Conservation (phyloP, 2,113 vertebrate genomes). For the Prionailurus bengalensis region DNA sequence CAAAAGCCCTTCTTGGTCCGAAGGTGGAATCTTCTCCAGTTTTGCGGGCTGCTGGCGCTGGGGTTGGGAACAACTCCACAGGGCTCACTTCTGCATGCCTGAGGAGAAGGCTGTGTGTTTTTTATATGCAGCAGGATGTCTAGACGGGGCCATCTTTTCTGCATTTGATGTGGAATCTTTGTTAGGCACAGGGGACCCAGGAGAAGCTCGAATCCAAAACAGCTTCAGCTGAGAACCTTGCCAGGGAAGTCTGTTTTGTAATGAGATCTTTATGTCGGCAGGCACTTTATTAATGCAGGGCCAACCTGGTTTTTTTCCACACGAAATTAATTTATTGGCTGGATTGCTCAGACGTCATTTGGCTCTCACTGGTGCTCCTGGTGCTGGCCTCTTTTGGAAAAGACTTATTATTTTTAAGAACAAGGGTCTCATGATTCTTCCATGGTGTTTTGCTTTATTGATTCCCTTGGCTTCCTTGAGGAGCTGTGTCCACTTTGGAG, state of each 20-base stretch:
- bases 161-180: conserved; percentile 64
- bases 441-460: background rate
- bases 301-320: conserved; percentile 50
- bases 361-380: background rate
- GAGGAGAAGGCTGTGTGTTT: background rate
- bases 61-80: no score
- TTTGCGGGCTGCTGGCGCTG: background rate
- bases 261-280: conserved; percentile 66
- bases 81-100: background rate
- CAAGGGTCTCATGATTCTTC: conserved; percentile 49
- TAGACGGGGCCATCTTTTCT: conserved; percentile 71
- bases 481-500: background rate
- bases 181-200: conserved; percentile 53
- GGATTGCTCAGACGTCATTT: conserved; percentile 51
- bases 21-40: background rate
- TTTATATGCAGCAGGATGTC: conserved; percentile 5
- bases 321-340: conserved; percentile 78
- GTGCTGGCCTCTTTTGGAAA: conserved; percentile 52
- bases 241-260: conserved; percentile 66
- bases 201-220: conserved; percentile 66
- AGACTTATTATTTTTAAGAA: conserved; percentile 59
- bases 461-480: background rate
- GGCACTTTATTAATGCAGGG: conserved; percentile 43
- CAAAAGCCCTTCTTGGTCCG: background rate
- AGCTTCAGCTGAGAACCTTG: conserved; percentile 31